These are phyloP conservation scores for Planococcus citri DNA, from an alignment of 1,140 invertebrate species.

Conservation along the genomic window DNA sequence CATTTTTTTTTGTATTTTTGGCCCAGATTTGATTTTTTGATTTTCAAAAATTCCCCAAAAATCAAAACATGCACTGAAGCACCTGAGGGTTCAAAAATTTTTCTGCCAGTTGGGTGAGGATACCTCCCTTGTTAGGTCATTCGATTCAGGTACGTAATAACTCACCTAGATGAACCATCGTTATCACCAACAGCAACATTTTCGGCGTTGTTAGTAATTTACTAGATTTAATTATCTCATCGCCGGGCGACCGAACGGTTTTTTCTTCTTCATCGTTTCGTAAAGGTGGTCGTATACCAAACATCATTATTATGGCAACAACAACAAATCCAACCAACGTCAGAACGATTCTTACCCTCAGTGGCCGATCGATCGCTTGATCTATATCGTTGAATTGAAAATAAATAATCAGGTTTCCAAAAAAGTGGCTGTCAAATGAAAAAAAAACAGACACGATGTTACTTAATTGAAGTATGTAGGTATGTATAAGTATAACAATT, in stretches of 20 bases:
- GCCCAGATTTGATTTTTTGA: no score
- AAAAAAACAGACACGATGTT: no score
- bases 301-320: background rate
- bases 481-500: no score
- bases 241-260: background rate
- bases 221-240: background rate
- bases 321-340: background rate
- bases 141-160: no score
- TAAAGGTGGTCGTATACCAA: background rate
- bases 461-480: no score
- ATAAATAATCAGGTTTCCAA: constrained; percentile 87
- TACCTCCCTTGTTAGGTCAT: no score
- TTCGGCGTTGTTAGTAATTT: background rate
- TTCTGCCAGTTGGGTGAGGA: no score
- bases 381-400: constrained; percentile 69
- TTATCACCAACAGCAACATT: background rate
- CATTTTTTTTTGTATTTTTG: no score
- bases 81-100: no score
- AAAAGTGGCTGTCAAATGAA: constrained; percentile 72
- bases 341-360: background rate
- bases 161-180: background rate
- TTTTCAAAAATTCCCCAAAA: no score
- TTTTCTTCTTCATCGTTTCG: background rate
- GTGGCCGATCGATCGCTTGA: constrained; percentile 34
- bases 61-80: no score